These are phyloP conservation scores for Meriones unguiculatus DNA, from an alignment of 2,113 vertebrate species.

Conservation along the genomic window DNA sequence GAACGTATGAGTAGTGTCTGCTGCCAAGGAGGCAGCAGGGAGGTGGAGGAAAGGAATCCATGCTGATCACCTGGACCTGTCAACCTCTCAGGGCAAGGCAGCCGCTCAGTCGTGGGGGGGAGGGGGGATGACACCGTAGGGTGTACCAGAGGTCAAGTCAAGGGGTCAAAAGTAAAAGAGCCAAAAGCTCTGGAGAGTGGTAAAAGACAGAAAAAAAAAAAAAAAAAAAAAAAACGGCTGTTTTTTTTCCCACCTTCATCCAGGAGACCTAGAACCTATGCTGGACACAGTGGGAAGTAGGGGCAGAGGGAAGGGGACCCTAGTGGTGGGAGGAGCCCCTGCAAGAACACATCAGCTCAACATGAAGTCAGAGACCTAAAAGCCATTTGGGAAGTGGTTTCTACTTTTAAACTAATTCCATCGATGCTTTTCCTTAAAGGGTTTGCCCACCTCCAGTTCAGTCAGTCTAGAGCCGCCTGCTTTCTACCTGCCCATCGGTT, in stretches of 20 bases:
- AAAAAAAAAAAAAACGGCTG: no score
- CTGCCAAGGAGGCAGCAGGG: not conserved
- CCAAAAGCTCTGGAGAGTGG: not conserved
- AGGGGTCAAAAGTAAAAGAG: not conserved
- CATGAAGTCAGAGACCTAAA: not conserved
- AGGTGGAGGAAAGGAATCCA: not conserved
- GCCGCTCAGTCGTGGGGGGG: not conserved
- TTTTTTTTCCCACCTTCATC: not conserved
- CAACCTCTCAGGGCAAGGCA: not conserved
- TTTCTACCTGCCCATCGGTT: not conserved
- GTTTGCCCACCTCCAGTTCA: not conserved
- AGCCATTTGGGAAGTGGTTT: not conserved
- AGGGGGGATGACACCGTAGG: not conserved
- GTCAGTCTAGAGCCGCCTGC: not conserved
- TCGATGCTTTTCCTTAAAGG: not conserved
- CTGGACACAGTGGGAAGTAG: not conserved
- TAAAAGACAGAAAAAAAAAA: not conserved
- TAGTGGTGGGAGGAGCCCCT: not conserved
- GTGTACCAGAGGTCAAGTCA: not conserved
- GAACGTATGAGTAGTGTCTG: not conserved
- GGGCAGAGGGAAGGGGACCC: not conserved
- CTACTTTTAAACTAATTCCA: not conserved
- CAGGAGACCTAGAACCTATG: not conserved
- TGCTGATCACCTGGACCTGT: not conserved
- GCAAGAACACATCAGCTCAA: not conserved